Base-by-base conservation (phyloP, 2,113 vertebrate species). In the Ranitomeya imitator region DNA sequence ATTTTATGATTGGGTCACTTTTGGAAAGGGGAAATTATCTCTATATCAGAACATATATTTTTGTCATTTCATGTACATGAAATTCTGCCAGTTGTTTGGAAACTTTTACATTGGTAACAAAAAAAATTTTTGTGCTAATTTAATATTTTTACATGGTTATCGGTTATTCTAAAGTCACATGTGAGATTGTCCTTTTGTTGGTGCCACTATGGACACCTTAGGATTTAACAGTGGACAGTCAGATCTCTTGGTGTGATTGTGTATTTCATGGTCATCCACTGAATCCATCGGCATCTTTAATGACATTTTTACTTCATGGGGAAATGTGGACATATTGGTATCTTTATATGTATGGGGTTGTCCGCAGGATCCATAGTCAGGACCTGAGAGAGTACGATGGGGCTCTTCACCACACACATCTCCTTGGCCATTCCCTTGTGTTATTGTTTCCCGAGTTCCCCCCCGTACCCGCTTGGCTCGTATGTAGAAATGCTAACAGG, bases 401-500 rank as follows among this genome's bases (percentile, higher is more conserved):
- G 11, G 10, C 81, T 11, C 45, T 23, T 69, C 4, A 67, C 37
- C 81, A 13, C 19, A 4, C 81, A 31, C 37, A 2, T 13, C 77
- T 18, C 74, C 19, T 16, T 21, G 23, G 78, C 55, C 55, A 59
- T 60, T 31, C n/a, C 78, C 54, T n/a, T 26, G 23, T 83, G 45
- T 69, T 52, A 1, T 45, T 67, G 80, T 83, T 52, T 31, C 80
- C 80, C 4, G 2, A 65, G 23, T 52, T 71, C 6, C 89, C 16
- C 59, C 89, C 76, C 88, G 91, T 45, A 45, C 37, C 37, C 85
- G 89, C 90, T 31, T 91, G 77, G 0, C 4, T 87, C 80, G 23
- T 89, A 23, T 80, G 90, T 91, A 67, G 90, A 83, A 85, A 90
- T 86, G 92, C 93, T 95, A 94, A 95, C 93, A 89, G 89, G 83